A percentile compares a stretch with the other conserved stretches of the same genome.
These are phyloP conservation scores for Xanthostigma xanthostigma DNA, from an alignment of 2,888 invertebrate genomes.

Conservation along the genomic window DNA sequence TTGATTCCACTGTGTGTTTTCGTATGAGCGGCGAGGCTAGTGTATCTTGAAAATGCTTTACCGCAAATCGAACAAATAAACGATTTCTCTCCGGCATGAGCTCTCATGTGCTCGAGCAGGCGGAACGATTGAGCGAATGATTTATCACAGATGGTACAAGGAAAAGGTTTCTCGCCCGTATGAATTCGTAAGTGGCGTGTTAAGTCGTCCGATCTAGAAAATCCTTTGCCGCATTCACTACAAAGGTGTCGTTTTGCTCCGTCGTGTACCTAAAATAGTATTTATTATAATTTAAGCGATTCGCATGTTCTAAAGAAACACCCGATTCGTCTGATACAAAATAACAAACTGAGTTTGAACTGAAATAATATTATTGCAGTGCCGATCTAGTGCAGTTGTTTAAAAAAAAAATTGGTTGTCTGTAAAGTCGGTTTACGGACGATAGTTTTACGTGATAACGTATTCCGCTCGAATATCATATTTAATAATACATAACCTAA, in stretches of 20 bases:
- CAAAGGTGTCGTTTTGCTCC: slow-evolving; percentile 25
- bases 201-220: slow-evolving; percentile 26
- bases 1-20: slow-evolving; percentile 27
- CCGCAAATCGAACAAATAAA: slow-evolving; percentile 27
- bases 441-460: too few relatives aligned
- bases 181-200: slow-evolving; percentile 26
- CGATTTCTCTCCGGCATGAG: slow-evolving; percentile 25
- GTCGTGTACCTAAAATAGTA: slow-evolving; percentile 21
- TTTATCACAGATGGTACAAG: slow-evolving; percentile 27
- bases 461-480: too few relatives aligned
- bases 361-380: neutral
- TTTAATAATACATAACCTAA: too few relatives aligned
- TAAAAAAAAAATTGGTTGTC: neutral
- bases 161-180: slow-evolving; percentile 29
- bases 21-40: slow-evolving; percentile 25
- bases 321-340: too few relatives aligned
- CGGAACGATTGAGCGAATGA: slow-evolving; percentile 25
- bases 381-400: neutral
- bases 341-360: neutral
- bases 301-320: too few relatives aligned
- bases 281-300: neutral
- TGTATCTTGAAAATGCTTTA: slow-evolving; percentile 27
- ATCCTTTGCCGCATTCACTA: slow-evolving; percentile 28
- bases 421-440: too few relatives aligned
- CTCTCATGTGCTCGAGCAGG: slow-evolving; percentile 26